Conservation (phyloP, 2,888 invertebrate genomes). For the Microplitis manilae region DNA sequence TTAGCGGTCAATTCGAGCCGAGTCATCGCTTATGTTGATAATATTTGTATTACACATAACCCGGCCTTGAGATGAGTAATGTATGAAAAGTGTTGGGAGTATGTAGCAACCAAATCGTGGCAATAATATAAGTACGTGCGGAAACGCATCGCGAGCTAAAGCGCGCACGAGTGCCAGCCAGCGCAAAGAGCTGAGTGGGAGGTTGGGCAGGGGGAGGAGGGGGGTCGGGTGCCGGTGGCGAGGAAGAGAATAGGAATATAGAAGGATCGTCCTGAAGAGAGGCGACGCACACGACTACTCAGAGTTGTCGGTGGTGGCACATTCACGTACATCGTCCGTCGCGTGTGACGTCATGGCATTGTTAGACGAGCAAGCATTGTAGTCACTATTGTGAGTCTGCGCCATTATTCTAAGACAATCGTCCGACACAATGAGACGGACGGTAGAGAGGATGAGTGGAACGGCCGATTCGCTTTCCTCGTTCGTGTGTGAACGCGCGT, state of each 20-base stretch:
- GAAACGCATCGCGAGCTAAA: not conserved
- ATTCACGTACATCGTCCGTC: conserved; percentile 63
- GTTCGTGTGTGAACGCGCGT: conserved; percentile 37
- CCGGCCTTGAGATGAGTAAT: too few relatives aligned
- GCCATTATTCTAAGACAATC: conserved; percentile 73
- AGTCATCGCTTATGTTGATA: too few relatives aligned
- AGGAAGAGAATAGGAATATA: conserved; percentile 25
- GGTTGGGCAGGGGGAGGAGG: not conserved
- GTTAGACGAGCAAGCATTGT: conserved; percentile 72
- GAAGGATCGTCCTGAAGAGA: conserved; percentile 24
- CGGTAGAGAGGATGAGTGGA: conserved; percentile 44
- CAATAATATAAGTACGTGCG: not conserved
- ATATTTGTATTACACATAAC: too few relatives aligned
- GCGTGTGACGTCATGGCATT: conserved; percentile 71
- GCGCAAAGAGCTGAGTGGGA: not conserved
- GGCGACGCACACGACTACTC: conserved; percentile 6
- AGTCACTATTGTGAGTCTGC: conserved; percentile 72
- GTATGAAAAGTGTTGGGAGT: too few relatives aligned
- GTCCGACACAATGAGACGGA: conserved; percentile 55
- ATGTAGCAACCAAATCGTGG: too few relatives aligned
- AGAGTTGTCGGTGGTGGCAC: conserved; percentile 55
- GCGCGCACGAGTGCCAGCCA: not conserved
- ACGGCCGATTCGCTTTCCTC: conserved; percentile 43
- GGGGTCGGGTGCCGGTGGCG: not conserved
- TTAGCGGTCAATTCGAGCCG: too few relatives aligned